Conservation (phyloP, 2,888 invertebrate genomes). For the Eupithecia exiguata region DNA sequence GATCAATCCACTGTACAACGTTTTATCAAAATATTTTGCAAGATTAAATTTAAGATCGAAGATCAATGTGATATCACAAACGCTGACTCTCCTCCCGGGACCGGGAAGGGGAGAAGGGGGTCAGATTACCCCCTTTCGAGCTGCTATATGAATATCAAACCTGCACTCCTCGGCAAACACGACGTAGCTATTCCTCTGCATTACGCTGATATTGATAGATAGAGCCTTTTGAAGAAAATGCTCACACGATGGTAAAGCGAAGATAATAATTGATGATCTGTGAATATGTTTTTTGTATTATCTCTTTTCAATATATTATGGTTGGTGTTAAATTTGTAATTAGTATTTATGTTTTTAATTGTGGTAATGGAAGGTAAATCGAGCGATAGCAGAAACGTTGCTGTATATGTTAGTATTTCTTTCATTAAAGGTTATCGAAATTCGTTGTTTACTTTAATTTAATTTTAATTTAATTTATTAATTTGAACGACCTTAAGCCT, state of each 20-base stretch:
- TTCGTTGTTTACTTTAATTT: no score
- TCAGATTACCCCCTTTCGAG: neutral
- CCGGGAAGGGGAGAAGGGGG: neutral
- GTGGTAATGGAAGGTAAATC: no score
- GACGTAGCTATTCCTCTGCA: slow-evolving; percentile 3
- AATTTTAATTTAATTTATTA: no score
- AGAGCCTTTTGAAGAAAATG: neutral
- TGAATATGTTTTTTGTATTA: no score
- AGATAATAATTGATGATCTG: neutral
- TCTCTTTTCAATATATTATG: no score
- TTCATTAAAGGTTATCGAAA: no score
- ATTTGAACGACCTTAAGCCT: no score
- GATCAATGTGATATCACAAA: slow-evolving; percentile 7
- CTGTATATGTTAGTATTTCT: no score
- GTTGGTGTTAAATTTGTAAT: no score
- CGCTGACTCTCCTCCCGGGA: slow-evolving; percentile 18
- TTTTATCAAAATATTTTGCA: neutral
- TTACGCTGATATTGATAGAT: slow-evolving; percentile 3
- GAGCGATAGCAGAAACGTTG: no score
- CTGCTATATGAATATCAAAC: slow-evolving; percentile 21
- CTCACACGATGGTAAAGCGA: neutral
- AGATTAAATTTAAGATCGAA: neutral
- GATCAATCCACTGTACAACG: neutral
- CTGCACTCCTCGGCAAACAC: slow-evolving; percentile 22
- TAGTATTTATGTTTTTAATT: no score